Percentiles rank a stretch among this genome's conserved stretches.
Evolutionary conservation across 2,797 vertebrate species (phyloP).

Genomic region (Distichodus sexfasciatus): DNA sequence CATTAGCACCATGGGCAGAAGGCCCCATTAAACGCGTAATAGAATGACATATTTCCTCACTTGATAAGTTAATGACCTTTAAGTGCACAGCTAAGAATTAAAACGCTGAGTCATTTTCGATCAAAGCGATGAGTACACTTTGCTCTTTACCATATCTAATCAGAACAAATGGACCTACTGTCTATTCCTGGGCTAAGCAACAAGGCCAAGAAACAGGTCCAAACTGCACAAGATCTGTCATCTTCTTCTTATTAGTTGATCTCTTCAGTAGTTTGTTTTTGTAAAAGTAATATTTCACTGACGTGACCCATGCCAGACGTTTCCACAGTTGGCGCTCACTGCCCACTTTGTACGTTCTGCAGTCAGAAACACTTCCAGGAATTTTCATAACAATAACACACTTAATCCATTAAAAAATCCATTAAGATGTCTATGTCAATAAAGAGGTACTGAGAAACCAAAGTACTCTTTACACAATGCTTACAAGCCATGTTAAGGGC

Average conservation of each 20-base stretch:
- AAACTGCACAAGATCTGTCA: slow-evolving; percentile 7
- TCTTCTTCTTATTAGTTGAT: not conserved
- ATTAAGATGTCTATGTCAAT: too few relatives aligned
- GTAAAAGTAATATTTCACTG: not conserved
- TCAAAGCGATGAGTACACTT: not conserved
- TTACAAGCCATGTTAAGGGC: too few relatives aligned
- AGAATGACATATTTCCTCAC: not conserved
- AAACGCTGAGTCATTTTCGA: not conserved
- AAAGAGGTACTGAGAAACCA: too few relatives aligned
- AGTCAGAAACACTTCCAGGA: too few relatives aligned
- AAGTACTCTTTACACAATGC: too few relatives aligned
- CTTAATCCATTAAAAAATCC: too few relatives aligned
- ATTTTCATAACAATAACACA: too few relatives aligned
- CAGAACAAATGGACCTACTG: not conserved
- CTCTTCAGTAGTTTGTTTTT: not conserved
- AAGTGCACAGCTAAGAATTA: not conserved
- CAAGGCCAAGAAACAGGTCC: not conserved
- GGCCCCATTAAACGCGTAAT: too few relatives aligned
- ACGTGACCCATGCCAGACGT: too few relatives aligned
- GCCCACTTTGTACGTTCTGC: too few relatives aligned
- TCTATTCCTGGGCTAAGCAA: slow-evolving; percentile 2
- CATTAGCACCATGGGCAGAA: too few relatives aligned
- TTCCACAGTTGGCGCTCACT: too few relatives aligned
- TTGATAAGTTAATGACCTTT: not conserved
- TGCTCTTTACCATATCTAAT: not conserved